phyloP scores from a whole-genome alignment of 2,113 vertebrate genomes.

The Alethe diademata region DNA sequence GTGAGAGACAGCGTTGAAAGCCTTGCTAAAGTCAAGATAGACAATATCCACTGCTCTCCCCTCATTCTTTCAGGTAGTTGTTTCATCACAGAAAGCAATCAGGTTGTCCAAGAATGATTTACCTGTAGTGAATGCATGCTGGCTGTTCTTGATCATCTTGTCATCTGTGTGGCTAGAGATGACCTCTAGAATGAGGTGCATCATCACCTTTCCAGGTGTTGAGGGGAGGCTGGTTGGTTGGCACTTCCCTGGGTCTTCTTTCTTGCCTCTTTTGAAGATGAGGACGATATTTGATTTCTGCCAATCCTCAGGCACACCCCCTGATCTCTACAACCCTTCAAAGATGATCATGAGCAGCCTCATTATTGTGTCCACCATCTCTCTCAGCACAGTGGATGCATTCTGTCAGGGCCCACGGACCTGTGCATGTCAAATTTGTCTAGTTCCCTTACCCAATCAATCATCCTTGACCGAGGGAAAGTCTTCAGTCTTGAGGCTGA shows the following conservation, averaged over 20 bases:
- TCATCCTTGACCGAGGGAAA: accelerated
- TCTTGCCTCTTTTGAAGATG: not conserved
- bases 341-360: accelerated
- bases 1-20: accelerated
- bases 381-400: not conserved
- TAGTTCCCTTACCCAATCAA: not conserved
- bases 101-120: not conserved
- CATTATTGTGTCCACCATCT: not conserved
- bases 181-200: not conserved
- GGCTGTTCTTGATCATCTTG: not conserved
- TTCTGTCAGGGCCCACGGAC: accelerated
- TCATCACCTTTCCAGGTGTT: not conserved
- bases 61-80: too few relatives aligned
- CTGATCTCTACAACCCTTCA: not conserved
- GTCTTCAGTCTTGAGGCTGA: not conserved
- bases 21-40: not conserved
- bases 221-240: not conserved
- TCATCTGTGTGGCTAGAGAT: not conserved
- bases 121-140: not conserved
- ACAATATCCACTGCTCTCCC: not conserved
- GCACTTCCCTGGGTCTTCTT: not conserved
- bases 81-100: not conserved
- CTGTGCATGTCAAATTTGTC: not conserved
- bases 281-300: not conserved
- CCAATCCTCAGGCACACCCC: not conserved